Evolutionary conservation across 1,140 invertebrate species (phyloP), one percentile per base, ranked within the genome.

Genomic region (Amyelois transitella): DNA sequence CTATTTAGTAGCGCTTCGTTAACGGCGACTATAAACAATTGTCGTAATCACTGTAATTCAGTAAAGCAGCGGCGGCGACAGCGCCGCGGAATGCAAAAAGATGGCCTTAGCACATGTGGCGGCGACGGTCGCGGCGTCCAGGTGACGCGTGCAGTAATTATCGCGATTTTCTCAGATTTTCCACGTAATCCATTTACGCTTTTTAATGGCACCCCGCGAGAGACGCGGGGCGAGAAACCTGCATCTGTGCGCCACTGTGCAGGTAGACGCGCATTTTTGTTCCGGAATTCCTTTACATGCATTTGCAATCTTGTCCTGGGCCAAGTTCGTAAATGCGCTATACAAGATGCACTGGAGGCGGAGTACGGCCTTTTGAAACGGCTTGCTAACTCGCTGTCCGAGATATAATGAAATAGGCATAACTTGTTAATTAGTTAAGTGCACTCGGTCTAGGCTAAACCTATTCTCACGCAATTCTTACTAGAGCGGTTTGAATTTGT

Each of bases 241-340:
- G 59, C 77, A 80, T 75, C 77, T 75, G 81, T 38, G 60, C 68
- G 69, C 61, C 64, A 57, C 54, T 66, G 52, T 49, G 75, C 80
- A 86, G 80, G 77, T 83, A 86, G 74, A 78, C 68, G 74, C 56
- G 69, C 75, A 81, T 83, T 84, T 81, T 84, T 86, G 76, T 81
- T 83, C 73, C 75, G 76, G 78, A 81, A 85, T 86, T 76, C 75
- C 74, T 79, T 77, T 70, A 75, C 72, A 77, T 75, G 68, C 74
- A 86, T 86, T 86, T 80, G 77, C 81, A 78, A 83, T 81, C 77
- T 63, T 59, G 77, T 77, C 72, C 65, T 53, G 69, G 22, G 51
- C 55, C 59, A 52, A 56, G 54, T 59, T 50, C 32, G 19, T 21
- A 48, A 48, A 48, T 48, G 45, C 20, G n/a, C 32, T 14, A 38